A percentile compares a stretch with the other conserved stretches of the same genome.
Evolutionary conservation across 2,888 invertebrate genomes (phyloP).

Genomic region (Coenonympha glycerion): DNA sequence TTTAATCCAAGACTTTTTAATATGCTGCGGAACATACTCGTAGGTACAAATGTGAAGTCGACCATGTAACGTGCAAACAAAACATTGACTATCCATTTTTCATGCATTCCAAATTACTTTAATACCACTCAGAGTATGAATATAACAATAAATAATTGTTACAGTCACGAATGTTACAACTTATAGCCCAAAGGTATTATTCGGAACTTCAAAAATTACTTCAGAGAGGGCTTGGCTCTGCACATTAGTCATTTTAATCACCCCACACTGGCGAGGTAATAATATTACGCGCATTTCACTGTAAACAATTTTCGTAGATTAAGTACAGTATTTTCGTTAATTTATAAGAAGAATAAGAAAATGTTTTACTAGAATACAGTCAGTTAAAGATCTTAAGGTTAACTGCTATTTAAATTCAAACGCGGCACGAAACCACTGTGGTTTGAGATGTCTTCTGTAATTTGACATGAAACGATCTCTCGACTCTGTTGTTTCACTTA

Average conservation of each 20-base stretch:
- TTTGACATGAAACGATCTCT: too few species aligned
- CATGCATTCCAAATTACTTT: constrained; percentile 7
- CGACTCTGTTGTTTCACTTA: too few species aligned
- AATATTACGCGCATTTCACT: constrained; percentile 1
- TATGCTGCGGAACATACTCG: too few species aligned
- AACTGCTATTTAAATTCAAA: too few species aligned
- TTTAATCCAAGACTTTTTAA: too few species aligned
- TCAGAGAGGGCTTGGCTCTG: constrained; percentile 8
- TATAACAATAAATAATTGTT: constrained; percentile 11
- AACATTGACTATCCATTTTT: background rate
- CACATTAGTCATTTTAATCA: constrained; percentile 12
- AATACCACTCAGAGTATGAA: background rate
- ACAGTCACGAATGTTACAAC: constrained; percentile 11
- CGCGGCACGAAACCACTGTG: too few species aligned
- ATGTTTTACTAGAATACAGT: too few species aligned
- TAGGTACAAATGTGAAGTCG: too few species aligned
- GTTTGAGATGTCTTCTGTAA: too few species aligned
- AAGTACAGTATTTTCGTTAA: background rate
- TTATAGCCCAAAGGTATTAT: constrained; percentile 5
- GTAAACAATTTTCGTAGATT: constrained; percentile 3
- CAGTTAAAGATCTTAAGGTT: too few species aligned
- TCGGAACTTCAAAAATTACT: constrained; percentile 13
- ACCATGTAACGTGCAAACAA: background rate
- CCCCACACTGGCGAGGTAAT: background rate
- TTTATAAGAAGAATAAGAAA: too few species aligned